Conservation (phyloP, 2,888 invertebrate genomes). For the Ecliptopera silaceata region DNA sequence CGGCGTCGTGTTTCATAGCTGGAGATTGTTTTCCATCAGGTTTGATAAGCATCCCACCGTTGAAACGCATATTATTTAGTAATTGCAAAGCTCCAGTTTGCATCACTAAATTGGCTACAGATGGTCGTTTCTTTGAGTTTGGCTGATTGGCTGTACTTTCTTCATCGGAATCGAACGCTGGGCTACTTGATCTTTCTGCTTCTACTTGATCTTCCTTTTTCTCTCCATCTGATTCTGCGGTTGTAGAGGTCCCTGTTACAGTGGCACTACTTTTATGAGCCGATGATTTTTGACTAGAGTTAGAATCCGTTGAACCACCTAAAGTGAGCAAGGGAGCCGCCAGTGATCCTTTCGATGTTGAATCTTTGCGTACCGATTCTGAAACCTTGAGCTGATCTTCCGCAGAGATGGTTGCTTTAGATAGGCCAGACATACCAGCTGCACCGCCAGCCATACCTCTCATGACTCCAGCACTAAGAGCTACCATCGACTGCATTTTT, state of each 20-base stretch:
- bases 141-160: conserved; percentile 87
- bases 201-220: conserved; percentile 81
- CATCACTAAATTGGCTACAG: conserved; percentile 86
- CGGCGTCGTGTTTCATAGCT: conserved; percentile 62
- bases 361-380: conserved; percentile 67
- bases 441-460: conserved; percentile 94
- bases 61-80: conserved; percentile 80
- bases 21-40: conserved; percentile 65
- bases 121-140: conserved; percentile 84
- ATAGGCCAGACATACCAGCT: conserved; percentile 92
- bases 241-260: conserved; percentile 83
- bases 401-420: conserved; percentile 88
- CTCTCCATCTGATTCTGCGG: conserved; percentile 74
- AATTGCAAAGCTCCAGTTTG: conserved; percentile 84
- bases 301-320: conserved; percentile 81
- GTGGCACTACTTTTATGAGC: conserved; percentile 83
- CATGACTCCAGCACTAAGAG: conserved; percentile 94
- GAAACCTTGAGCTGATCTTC: conserved; percentile 87
- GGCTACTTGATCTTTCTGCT: conserved; percentile 93
- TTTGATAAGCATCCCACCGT: conserved; percentile 79
- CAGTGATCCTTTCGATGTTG: conserved; percentile 66
- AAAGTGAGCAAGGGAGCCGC: conserved; percentile 69
- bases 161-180: conserved; percentile 97
- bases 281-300: conserved; percentile 84
- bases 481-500: conserved; percentile 97